Conservation (phyloP, 1,140 invertebrate genomes). For the Andrena cerasifolii region DNA sequence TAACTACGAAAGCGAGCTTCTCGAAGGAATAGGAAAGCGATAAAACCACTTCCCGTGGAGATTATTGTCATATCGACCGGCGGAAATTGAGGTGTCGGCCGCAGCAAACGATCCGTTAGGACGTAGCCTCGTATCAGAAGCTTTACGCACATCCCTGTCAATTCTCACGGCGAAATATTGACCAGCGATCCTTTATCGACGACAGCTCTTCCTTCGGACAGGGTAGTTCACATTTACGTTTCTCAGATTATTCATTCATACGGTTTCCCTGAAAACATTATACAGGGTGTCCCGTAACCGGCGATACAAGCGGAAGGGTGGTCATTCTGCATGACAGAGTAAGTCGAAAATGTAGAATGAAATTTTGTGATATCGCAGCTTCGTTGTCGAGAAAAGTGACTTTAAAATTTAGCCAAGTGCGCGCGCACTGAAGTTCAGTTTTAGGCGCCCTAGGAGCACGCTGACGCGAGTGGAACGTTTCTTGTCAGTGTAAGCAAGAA, state of each 20-base stretch:
- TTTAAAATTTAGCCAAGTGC: too few species aligned
- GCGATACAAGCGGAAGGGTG: too few species aligned
- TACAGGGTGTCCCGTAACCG: too few species aligned
- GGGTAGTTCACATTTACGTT: not conserved
- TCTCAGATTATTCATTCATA: conserved; percentile 27
- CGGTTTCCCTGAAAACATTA: too few species aligned
- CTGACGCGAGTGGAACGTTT: too few species aligned
- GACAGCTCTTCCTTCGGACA: conserved; percentile 15
- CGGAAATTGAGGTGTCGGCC: conserved; percentile 57
- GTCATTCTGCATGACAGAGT: too few species aligned
- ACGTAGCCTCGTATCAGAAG: conserved; percentile 39
- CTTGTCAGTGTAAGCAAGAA: too few species aligned
- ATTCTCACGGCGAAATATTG: conserved; percentile 50
- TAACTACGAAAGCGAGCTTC: not conserved
- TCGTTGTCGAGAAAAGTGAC: too few species aligned
- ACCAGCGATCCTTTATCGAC: conserved; percentile 36
- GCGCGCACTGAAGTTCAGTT: too few species aligned
- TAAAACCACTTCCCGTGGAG: conserved; percentile 53
- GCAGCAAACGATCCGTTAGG: conserved; percentile 47
- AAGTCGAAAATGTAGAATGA: too few species aligned
- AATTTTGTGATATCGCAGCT: too few species aligned
- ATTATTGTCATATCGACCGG: conserved; percentile 63
- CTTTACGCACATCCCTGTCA: conserved; percentile 15
- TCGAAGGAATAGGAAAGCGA: conserved; percentile 34
- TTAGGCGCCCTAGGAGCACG: too few species aligned